Base-by-base conservation (phyloP, 2,113 vertebrate genomes). In the Melanotaenia duboulayi region DNA sequence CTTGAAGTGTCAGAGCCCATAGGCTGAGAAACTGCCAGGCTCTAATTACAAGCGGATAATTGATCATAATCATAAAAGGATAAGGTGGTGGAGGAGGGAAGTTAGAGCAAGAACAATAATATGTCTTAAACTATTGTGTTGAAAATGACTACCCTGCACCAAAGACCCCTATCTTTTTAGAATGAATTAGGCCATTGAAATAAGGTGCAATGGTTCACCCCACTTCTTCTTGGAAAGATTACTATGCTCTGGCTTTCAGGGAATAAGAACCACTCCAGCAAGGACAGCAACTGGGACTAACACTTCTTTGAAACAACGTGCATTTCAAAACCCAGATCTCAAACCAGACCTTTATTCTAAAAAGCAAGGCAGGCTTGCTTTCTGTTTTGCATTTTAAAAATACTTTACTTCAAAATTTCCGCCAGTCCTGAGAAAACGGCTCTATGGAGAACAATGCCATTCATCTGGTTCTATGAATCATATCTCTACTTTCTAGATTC, bases 31-130 rank as follows among this genome's bases (percentile, higher is more conserved):
- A 88, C 83, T 90, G 86, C 76, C 74, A 86, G 80, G 74, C 71
- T 91, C 70, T 88, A 90, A 90, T 91, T 90, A 87, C 67, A 82
- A 89, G 74, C 84, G 83, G 81, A 89, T 91, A 92, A 92, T 87
- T 91, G 86, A 89, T 89, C 87, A 80, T 89, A 86, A 92, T 89
- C 84, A 86, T 76, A 83, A 82, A 84, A 88, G 83, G 78, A 85
- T 85, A 83, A 76, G 71, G 73, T 82, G 76, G 78, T 79, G 81
- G 80, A 82, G 80, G 77, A 86, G 87, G 78, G 65, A 83, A 28
- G 70, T 83, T 70, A 86, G 84, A 56, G 57, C 80, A 64, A 78
- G 87, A 91, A 89, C 81, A 89, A 90, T 87, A 77, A 80, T 78
- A 76, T 69, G 68, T 82, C 82, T 84, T 85, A 65, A 78, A 90